Conservation (phyloP, 2,888 invertebrate genomes). For the Pollenia griseotomentosa region DNA sequence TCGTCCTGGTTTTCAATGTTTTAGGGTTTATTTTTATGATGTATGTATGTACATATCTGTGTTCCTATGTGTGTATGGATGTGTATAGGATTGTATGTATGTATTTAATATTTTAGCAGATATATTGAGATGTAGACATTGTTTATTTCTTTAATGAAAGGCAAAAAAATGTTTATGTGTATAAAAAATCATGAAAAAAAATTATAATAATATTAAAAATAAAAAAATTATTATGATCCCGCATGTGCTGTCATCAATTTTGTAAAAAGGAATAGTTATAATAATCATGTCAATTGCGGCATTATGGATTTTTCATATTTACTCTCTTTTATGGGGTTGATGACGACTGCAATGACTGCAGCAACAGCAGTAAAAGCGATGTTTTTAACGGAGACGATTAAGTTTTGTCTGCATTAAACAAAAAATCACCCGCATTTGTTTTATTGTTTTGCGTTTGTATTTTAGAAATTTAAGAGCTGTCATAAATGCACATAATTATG, state of each 20-base stretch:
- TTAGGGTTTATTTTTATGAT: slow-evolving; percentile 49
- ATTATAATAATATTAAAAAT: slow-evolving; percentile 27
- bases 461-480: slow-evolving; percentile 60
- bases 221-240: slow-evolving; percentile 72
- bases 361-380: background rate
- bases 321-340: slow-evolving; percentile 39
- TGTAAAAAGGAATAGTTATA: slow-evolving; percentile 51
- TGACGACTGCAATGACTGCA: slow-evolving; percentile 6
- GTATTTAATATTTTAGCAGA: slow-evolving; percentile 35
- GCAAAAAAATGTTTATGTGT: slow-evolving; percentile 28
- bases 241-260: slow-evolving; percentile 73
- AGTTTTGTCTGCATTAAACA: slow-evolving; percentile 19
- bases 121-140: slow-evolving; percentile 39
- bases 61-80: background rate
- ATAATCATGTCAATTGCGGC: slow-evolving; percentile 69
- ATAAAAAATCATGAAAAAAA: slow-evolving; percentile 17
- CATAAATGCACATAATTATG: slow-evolving; percentile 68
- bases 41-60: background rate
- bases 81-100: background rate
- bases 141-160: slow-evolving; percentile 49
- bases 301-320: slow-evolving; percentile 64
- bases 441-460: background rate
- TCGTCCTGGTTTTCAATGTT: slow-evolving; percentile 41
- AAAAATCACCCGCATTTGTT: slow-evolving; percentile 59
- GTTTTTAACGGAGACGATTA: background rate